Conservation (phyloP, 2,888 invertebrate species). For the Drosophila tripunctata region DNA sequence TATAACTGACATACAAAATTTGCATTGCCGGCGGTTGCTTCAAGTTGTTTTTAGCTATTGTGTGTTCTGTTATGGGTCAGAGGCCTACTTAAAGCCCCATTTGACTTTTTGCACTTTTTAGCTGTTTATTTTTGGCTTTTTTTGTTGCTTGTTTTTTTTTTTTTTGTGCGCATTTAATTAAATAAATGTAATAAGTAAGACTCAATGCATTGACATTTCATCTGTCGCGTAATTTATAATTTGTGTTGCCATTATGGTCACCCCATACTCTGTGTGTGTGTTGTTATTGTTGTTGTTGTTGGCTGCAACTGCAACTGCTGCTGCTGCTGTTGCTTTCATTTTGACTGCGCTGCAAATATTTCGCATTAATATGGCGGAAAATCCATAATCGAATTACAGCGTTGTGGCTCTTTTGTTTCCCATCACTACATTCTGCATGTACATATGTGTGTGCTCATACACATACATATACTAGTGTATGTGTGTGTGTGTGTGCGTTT, state of each 20-base stretch:
- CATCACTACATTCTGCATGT: constrained; percentile 25
- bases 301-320: constrained; percentile 29
- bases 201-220: constrained; percentile 74
- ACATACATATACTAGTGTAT: no score
- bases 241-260: constrained; percentile 73
- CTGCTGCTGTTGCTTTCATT: constrained; percentile 49
- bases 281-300: constrained; percentile 23
- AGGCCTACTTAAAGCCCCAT: constrained; percentile 24
- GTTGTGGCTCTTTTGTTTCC: constrained; percentile 75
- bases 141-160: constrained; percentile 1
- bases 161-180: constrained; percentile 63
- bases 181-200: constrained; percentile 77
- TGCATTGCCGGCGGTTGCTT: constrained; percentile 36
- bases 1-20: constrained; percentile 60
- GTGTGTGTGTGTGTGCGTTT: constrained; percentile 42
- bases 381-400: constrained; percentile 80
- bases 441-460: not conserved
- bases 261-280: not conserved
- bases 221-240: constrained; percentile 79
- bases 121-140: not conserved
- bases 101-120: not conserved
- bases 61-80: not conserved
- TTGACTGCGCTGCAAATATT: constrained; percentile 77
- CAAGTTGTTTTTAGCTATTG: not conserved
- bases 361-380: constrained; percentile 80